Percentiles rank a stretch among this genome's conserved stretches.
Conservation (phyloP, 92 coral and sea anemone genomes). For the Pocillopora grandis region DNA sequence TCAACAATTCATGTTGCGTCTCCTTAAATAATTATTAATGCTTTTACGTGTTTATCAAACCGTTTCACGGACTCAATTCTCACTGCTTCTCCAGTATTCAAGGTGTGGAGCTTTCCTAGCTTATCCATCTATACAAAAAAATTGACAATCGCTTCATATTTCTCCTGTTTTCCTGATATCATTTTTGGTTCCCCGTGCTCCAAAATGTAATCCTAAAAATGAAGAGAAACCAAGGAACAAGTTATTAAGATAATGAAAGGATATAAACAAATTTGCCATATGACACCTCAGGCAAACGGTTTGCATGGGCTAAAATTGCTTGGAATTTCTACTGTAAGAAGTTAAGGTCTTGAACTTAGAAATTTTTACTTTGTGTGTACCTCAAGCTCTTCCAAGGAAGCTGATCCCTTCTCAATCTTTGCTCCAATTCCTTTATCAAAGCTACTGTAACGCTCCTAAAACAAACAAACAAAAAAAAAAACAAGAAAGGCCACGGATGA, state of each 20-base stretch:
- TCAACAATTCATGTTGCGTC: too few relatives aligned
- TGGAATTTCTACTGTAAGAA: not conserved
- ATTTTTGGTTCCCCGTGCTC: constrained; percentile 80
- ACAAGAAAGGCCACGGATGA: not conserved
- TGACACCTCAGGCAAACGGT: too few relatives aligned
- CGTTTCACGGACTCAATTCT: too few relatives aligned
- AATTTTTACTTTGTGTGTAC: constrained; percentile 17
- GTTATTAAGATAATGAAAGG: too few relatives aligned
- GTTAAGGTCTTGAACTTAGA: not conserved
- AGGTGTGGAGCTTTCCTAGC: too few relatives aligned
- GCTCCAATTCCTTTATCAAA: constrained; percentile 83
- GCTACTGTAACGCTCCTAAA: constrained; percentile 76
- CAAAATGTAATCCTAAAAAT: constrained; percentile 60
- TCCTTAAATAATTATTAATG: too few relatives aligned
- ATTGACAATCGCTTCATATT: constrained; percentile 79
- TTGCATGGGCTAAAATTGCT: not conserved
- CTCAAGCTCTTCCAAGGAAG: constrained; percentile 86
- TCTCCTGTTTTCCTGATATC: constrained; percentile 85
- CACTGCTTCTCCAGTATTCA: too few relatives aligned
- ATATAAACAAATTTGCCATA: not conserved
- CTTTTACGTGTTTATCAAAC: too few relatives aligned
- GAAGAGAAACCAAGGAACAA: not conserved
- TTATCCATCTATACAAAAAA: constrained; percentile 51
- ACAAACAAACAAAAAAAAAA: not conserved
- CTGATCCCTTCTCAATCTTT: constrained; percentile 76